A percentile compares a stretch with the other conserved stretches of the same genome.
These are phyloP conservation scores for Oryzias curvinotus DNA, from an alignment of 2,113 vertebrate species.

Conservation along the genomic window DNA sequence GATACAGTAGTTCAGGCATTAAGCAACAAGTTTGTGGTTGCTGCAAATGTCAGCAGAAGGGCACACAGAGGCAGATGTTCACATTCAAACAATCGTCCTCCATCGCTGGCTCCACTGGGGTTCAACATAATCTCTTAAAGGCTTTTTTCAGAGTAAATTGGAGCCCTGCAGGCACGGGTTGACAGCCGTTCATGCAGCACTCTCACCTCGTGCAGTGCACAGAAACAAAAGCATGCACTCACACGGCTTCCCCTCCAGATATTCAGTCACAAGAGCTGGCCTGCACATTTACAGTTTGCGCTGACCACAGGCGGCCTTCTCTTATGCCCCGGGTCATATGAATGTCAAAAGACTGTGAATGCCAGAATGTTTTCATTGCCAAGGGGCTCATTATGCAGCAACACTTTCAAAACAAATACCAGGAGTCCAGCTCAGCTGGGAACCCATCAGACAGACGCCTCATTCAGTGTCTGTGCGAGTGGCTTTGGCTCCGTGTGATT, in stretches of 20 bases:
- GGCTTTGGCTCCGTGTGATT: not conserved
- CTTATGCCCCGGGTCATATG: conserved; percentile 44
- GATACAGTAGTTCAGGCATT: no score
- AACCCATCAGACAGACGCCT: conserved; percentile 6
- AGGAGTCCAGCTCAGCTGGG: not conserved
- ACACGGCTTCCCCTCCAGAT: not conserved
- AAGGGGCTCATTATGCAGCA: conserved; percentile 20
- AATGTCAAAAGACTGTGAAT: conserved; percentile 58
- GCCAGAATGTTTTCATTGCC: conserved; percentile 49
- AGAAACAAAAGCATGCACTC: conserved; percentile 10
- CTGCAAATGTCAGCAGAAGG: conserved; percentile 2
- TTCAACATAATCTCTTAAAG: conserved; percentile 38
- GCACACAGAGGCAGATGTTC: conserved; percentile 2
- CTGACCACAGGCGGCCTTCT: conserved; percentile 23
- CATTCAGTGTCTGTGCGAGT: conserved; percentile 6
- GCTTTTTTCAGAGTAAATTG: conserved; percentile 37
- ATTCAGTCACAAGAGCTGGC: conserved; percentile 8
- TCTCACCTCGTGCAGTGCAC: not conserved
- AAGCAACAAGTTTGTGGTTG: not conserved
- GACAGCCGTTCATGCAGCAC: conserved; percentile 1
- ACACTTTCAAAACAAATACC: conserved; percentile 6
- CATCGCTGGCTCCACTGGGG: conserved; percentile 35
- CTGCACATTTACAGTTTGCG: conserved; percentile 19
- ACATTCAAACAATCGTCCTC: conserved; percentile 40
- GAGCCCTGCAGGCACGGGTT: conserved; percentile 25